Base-by-base conservation (phyloP, 1,140 invertebrate genomes). In the Ceratosolen solmsi region DNA sequence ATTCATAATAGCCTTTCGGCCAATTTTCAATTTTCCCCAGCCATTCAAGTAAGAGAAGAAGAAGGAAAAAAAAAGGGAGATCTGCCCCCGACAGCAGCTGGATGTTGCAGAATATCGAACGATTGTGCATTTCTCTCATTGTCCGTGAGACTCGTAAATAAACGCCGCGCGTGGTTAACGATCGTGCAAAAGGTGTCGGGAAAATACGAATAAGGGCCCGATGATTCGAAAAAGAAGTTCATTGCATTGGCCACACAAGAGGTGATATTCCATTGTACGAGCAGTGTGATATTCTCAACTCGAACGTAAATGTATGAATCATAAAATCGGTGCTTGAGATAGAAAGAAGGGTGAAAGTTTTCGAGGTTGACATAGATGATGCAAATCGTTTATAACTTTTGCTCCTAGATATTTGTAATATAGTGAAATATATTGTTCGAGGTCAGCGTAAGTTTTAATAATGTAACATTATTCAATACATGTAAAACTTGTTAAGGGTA, bases 21-120 rank as follows among this genome's bases (percentile, higher is more conserved):
- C 79, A 75, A 77, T 80, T 80, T 74, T 80, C 84, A 79, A 80
- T 84, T 73, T 80, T 58, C 36, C 27, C n/a, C 30, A 17, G 41
- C 36, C 70, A 80, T 80, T 80, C 54, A 73, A n/a, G 17, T 15
- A 20, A 25, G n/a, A n/a, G n/a, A n/a, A n/a, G n/a, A n/a, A n/a
- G n/a, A n/a, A n/a, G n/a, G 4, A 41, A 41, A 36, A 70, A 70
- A 41, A 41, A 70, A 41, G n/a, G 33, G n/a, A 46, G n/a, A 41
- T 70, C 36, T 2, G 30, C 41, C n/a, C 27, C 9, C 22, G 73
- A 3, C 54, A 33, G 36, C 73, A 75, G 73, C 73, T 75, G 73
- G 54, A 58, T 75, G 54, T 74, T 36, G 49, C 71, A 51, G 71
- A 71, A 71, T 71, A 71, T 71, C 25, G 41, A 13, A 71, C n/a